Base-by-base conservation (phyloP, 2,888 invertebrate genomes). In the Tipula helvola region DNA sequence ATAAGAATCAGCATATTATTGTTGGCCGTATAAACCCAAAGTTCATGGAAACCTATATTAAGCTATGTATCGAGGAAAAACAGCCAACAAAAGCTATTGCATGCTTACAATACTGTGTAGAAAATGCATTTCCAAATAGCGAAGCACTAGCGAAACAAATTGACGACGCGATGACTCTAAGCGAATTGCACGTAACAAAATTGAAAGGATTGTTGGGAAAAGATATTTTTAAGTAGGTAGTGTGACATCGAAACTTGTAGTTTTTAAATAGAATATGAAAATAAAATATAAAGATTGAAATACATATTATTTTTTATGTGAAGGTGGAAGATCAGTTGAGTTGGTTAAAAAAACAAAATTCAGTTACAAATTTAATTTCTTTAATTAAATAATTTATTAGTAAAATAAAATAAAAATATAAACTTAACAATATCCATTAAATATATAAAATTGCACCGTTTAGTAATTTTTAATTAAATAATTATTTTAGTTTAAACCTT, bases 1-100 rank as follows among this genome's bases (percentile, higher is more conserved):
- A 93, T 85, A 91, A 91, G 85, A 90, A 92, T 36, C 92, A 93
- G 88, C 91, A 93, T 88, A 91, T 90, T 84, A 92, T 94, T 87
- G 91, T 93, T 13, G 94, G 94, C n/a, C 92, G 93, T 13, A 93
- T 94, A 0, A 90, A 91, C 12, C 90, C 93, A 13, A 90, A 90
- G 44, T 90, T 93, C 4, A 88, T 95, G 18, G 89, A 91, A 13
- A 90, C 93, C 86, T 93, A 93, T 88, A 90, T 95, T 1, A 92
- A 93, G n/a, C 89, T 91, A n/a, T 93, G 93, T 88, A 92, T 95
- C 86, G 88, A 90, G 41, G 90, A 93, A 18, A 93, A 93, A 87
- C 89, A 92, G 36, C 92, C 93, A 2, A 90, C 91, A 2, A 91
- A 91, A 88, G 94, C 94, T 28, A 89, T 95, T 88, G 92, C 93